Evolutionary conservation across 2,888 invertebrate genomes (phyloP).

Genomic region (Acanthopleura granulata): DNA sequence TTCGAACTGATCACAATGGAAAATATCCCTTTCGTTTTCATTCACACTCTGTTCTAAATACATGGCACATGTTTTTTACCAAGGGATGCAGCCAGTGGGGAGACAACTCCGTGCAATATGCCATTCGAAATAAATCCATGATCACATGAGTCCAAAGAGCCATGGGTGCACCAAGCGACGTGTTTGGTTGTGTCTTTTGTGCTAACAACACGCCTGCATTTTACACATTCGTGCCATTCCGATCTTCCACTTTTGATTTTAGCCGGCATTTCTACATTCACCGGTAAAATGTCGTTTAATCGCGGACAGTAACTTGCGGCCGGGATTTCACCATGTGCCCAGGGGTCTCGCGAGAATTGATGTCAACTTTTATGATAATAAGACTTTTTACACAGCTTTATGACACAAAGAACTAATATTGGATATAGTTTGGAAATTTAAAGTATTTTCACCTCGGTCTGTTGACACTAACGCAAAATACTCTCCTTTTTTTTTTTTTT

Average conservation of each 20-base stretch:
- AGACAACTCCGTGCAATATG: slow-evolving; percentile 35
- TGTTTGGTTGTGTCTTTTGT: slow-evolving; percentile 41
- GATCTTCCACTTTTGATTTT: slow-evolving; percentile 34
- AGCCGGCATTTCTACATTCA: slow-evolving; percentile 34
- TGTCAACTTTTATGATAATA: not conserved
- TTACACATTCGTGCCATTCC: slow-evolving; percentile 48
- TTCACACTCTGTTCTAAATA: not conserved
- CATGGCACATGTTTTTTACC: not conserved
- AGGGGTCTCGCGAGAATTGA: slow-evolving; percentile 3
- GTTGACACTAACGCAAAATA: no score
- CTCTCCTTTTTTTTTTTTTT: no score
- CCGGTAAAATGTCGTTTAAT: no score
- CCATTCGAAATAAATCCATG: slow-evolving; percentile 37
- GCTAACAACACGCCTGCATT: slow-evolving; percentile 40
- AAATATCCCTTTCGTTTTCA: no score
- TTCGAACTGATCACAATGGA: no score
- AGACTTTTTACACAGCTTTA: no score
- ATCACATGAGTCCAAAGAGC: slow-evolving; percentile 14
- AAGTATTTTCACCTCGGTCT: no score
- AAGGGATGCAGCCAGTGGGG: slow-evolving; percentile 12
- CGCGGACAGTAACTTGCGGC: no score
- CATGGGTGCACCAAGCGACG: slow-evolving; percentile 33
- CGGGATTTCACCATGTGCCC: not conserved
- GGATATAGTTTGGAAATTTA: no score
- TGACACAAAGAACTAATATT: no score